phyloP scores from a whole-genome alignment of 2,888 invertebrate species.

The Mesoligia furuncula region DNA sequence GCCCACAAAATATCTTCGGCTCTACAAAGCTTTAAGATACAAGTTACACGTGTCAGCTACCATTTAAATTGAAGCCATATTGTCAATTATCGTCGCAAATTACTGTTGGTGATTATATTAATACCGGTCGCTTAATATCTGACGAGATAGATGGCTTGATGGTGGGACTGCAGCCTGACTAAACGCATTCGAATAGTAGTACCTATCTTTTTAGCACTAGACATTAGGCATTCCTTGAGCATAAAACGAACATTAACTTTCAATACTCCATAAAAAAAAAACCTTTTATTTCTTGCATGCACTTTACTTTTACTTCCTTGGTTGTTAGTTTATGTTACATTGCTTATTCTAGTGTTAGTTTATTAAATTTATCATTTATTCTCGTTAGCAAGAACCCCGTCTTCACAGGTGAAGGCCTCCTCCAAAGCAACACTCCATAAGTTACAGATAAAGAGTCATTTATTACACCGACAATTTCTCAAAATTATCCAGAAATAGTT shows the following conservation, averaged over 20 bases:
- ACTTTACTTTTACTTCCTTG: too few relatives aligned
- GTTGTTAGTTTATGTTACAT: too few relatives aligned
- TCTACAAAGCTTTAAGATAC: conserved; percentile 50
- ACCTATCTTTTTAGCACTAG: too few relatives aligned
- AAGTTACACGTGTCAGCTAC: conserved; percentile 63
- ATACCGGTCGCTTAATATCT: conserved; percentile 8
- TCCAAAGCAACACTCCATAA: neutral
- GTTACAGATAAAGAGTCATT: neutral
- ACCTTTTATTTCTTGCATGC: too few relatives aligned
- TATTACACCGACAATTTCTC: conserved; percentile 23
- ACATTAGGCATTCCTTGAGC: too few relatives aligned
- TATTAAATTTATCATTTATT: too few relatives aligned
- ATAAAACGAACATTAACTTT: too few relatives aligned
- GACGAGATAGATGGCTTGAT: conserved; percentile 1
- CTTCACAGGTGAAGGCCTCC: too few relatives aligned
- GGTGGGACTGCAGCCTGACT: neutral
- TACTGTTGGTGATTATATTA: conserved; percentile 31
- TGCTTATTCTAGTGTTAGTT: too few relatives aligned
- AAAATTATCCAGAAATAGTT: conserved; percentile 56
- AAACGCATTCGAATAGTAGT: neutral
- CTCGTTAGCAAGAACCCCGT: too few relatives aligned
- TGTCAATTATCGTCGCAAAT: conserved; percentile 45
- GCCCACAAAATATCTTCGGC: conserved; percentile 44
- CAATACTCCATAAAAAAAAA: too few relatives aligned
- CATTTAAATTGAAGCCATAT: conserved; percentile 41